Evolutionary conservation across 2,888 invertebrate genomes (phyloP).

Genomic region (Rotaria magnacalcarata): DNA sequence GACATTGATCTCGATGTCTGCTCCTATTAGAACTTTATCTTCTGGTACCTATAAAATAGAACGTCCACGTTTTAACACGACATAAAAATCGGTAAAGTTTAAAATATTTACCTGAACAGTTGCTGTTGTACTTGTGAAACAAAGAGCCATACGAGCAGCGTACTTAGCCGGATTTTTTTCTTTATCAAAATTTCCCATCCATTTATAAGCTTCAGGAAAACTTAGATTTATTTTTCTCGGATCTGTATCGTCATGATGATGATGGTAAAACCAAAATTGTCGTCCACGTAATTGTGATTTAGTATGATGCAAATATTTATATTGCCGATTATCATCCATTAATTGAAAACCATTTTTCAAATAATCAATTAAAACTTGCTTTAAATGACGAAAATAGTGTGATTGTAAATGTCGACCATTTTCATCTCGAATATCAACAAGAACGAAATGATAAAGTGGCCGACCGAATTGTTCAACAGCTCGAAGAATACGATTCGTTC

Average conservation of each 20-base stretch:
- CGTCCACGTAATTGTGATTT: neutral
- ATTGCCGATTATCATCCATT: neutral
- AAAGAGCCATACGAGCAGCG: neutral
- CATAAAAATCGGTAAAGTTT: neutral
- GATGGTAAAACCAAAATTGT: slow-evolving; percentile 33
- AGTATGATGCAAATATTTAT: slow-evolving; percentile 26
- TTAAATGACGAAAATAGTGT: neutral
- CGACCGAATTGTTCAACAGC: neutral
- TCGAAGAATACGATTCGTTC: slow-evolving; percentile 23
- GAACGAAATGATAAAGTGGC: neutral
- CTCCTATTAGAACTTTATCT: neutral
- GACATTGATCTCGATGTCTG: neutral
- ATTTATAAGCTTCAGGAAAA: neutral
- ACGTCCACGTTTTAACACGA: neutral
- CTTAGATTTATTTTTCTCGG: neutral
- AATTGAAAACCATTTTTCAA: neutral
- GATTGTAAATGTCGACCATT: neutral
- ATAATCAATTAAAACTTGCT: neutral
- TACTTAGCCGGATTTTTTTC: neutral
- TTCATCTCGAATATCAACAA: slow-evolving; percentile 4
- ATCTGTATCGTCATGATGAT: neutral
- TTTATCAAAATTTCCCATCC: neutral
- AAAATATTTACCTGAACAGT: neutral
- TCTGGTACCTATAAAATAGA: neutral
- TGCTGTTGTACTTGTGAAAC: neutral